These are phyloP conservation scores for Phania funesta DNA, from an alignment of 2,888 invertebrate species.

Conservation along the genomic window DNA sequence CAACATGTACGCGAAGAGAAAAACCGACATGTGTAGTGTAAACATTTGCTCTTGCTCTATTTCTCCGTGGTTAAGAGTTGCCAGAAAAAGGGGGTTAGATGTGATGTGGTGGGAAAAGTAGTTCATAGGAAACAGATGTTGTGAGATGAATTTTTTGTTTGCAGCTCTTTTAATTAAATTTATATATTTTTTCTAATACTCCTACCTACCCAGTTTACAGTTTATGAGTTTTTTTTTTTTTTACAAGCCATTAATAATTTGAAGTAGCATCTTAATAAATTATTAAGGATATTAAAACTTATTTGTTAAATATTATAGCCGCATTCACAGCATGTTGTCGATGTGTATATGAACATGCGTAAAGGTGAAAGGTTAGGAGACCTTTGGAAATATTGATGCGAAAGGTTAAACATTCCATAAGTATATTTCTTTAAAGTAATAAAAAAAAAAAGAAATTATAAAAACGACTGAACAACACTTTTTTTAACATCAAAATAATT, in stretches of 20 bases:
- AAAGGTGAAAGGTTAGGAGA: not conserved
- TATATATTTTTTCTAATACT: not conserved
- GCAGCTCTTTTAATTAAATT: conserved; percentile 14
- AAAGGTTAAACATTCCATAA: not conserved
- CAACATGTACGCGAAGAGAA: not conserved
- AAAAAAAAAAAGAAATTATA: too few relatives aligned
- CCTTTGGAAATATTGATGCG: not conserved
- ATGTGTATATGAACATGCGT: not conserved
- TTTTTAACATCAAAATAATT: too few relatives aligned
- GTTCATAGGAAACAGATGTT: conserved; percentile 36
- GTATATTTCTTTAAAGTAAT: too few relatives aligned
- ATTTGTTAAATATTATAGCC: conserved; percentile 11
- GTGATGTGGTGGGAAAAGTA: conserved; percentile 68
- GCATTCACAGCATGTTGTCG: conserved; percentile 15
- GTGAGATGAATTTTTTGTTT: not conserved
- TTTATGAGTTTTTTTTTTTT: conserved; percentile 74
- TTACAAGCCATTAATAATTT: conserved; percentile 75
- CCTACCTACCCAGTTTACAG: conserved; percentile 69
- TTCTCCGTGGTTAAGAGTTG: conserved; percentile 12
- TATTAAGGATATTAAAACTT: conserved; percentile 9
- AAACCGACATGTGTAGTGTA: conserved; percentile 4
- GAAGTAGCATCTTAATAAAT: conserved; percentile 70
- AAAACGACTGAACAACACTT: too few relatives aligned
- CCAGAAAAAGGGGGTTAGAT: conserved; percentile 20
- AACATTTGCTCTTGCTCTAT: conserved; percentile 18